phyloP scores from a whole-genome alignment of 1,140 invertebrate species.

The Hycleus phaleratus region DNA sequence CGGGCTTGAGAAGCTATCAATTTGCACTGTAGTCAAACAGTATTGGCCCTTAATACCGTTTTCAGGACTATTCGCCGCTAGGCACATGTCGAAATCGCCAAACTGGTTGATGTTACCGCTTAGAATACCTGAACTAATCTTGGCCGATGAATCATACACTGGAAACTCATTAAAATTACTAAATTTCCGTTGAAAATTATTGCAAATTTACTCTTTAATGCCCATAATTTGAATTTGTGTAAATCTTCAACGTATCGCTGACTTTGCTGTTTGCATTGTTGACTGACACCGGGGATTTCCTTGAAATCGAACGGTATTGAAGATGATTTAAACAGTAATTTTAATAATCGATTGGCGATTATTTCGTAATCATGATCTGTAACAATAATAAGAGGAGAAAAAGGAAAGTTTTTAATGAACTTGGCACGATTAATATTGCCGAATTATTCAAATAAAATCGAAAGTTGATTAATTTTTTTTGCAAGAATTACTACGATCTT shows the following conservation, averaged over 20 bases:
- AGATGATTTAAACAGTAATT: slow-evolving; percentile 14
- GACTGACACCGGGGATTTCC: slow-evolving; percentile 16
- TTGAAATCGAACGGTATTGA: slow-evolving; percentile 30
- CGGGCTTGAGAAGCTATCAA: slow-evolving; percentile 40
- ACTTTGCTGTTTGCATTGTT: slow-evolving; percentile 25
- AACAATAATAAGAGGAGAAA: not conserved
- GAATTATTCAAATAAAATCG: too few species aligned
- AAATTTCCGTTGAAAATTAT: too few species aligned
- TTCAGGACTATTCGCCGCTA: slow-evolving; percentile 41
- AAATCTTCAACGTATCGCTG: slow-evolving; percentile 37
- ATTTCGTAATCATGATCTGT: slow-evolving; percentile 22
- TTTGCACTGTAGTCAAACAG: slow-evolving; percentile 50
- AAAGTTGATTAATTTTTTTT: too few species aligned
- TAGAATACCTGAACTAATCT: slow-evolving; percentile 51
- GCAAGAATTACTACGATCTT: too few species aligned
- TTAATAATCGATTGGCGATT: slow-evolving; percentile 18
- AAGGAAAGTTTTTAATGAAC: too few species aligned
- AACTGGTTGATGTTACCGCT: slow-evolving; percentile 56
- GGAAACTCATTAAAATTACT: slow-evolving; percentile 30
- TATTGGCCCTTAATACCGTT: slow-evolving; percentile 46
- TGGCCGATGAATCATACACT: slow-evolving; percentile 57
- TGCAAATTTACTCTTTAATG: slow-evolving; percentile 47
- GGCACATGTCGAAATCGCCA: slow-evolving; percentile 55
- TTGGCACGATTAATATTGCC: too few species aligned
- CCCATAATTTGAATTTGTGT: slow-evolving; percentile 48